These are phyloP conservation scores for Carduelis carduelis DNA, from an alignment of 2,797 vertebrate genomes.

Conservation along the genomic window DNA sequence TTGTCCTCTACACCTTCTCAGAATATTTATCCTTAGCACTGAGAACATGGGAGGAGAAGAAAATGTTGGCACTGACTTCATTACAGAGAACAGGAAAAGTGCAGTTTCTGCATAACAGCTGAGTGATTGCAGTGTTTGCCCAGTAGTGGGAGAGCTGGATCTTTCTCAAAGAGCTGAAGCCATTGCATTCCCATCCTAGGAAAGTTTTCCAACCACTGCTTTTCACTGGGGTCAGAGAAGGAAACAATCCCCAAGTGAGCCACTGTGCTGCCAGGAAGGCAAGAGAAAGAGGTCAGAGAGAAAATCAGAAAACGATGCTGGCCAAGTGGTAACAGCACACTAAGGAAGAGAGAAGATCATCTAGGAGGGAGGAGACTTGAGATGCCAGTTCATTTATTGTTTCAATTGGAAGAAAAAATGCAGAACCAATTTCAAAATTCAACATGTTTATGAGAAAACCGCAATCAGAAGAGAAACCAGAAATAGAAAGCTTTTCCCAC, in stretches of 20 bases:
- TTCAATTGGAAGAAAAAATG: not conserved
- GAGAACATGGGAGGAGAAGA: not conserved
- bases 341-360: not conserved
- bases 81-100: not conserved
- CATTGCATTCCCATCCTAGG: not conserved
- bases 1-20: accelerated
- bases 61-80: not conserved
- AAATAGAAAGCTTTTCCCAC: not conserved
- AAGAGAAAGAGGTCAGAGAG: not conserved
- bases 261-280: not conserved
- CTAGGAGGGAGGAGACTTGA: not conserved
- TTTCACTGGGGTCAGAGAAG: not conserved
- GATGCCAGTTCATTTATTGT: not conserved
- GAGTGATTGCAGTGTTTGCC: not conserved
- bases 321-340: not conserved
- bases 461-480: not conserved
- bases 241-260: not conserved
- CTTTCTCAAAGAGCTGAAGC: not conserved
- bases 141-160: not conserved
- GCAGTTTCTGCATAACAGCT: not conserved
- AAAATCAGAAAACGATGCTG: not conserved
- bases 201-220: not conserved
- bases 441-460: not conserved
- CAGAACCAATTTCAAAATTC: not conserved
- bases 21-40: not conserved